Conservation (phyloP, 1,140 invertebrate species). For the Conus betulinus region DNA sequence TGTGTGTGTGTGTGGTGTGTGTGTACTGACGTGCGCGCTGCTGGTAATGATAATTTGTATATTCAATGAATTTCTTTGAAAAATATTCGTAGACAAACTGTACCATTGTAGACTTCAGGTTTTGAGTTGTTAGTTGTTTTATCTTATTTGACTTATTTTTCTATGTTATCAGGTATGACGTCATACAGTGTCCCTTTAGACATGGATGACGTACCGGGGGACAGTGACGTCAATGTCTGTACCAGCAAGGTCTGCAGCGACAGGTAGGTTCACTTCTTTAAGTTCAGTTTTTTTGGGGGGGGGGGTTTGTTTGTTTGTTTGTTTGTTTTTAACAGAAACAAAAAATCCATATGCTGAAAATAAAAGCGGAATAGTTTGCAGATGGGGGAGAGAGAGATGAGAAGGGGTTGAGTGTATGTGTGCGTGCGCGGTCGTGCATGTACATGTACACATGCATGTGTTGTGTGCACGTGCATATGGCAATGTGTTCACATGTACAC, state of each 20-base stretch:
- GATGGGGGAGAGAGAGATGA: no score
- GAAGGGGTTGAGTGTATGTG: background rate
- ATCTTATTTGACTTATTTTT: background rate
- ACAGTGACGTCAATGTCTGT: conserved; percentile 51
- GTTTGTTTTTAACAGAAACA: no score
- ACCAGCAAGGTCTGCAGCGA: conserved; percentile 88
- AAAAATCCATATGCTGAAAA: no score
- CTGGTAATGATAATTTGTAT: background rate
- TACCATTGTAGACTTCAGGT: no score
- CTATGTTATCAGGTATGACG: background rate
- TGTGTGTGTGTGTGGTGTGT: background rate
- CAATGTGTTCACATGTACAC: background rate
- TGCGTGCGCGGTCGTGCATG: no score
- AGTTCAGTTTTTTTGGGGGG: no score
- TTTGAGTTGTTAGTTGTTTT: no score
- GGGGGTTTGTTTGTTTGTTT: no score
- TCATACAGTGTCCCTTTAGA: conserved; percentile 36
- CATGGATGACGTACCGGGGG: conserved; percentile 14
- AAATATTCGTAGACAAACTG: no score
- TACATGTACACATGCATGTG: background rate
- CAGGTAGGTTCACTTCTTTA: conserved; percentile 63
- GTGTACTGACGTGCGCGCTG: background rate
- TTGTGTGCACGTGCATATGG: background rate
- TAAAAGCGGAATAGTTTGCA: no score
- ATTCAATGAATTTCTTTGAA: background rate